Evolutionary conservation across 2,797 vertebrate species (phyloP).

Genomic region (Lepus townsendii): DNA sequence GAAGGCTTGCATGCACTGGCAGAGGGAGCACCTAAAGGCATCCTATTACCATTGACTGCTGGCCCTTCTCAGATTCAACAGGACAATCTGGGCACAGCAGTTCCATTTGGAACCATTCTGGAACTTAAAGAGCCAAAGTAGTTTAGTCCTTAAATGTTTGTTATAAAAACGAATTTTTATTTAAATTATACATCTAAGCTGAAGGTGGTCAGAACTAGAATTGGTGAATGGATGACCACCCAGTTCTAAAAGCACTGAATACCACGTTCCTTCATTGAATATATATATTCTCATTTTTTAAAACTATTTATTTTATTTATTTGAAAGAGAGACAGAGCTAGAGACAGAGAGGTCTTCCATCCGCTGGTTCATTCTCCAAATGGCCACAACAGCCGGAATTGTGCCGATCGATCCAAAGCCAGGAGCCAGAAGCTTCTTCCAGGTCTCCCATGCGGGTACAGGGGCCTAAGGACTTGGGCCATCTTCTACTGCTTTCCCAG

Average conservation of each 20-base stretch:
- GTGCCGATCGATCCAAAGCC: too few relatives aligned
- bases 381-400: too few relatives aligned
- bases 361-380: too few relatives aligned
- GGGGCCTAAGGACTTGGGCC: too few relatives aligned
- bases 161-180: slow-evolving; percentile 5
- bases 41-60: too few relatives aligned
- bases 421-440: too few relatives aligned
- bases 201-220: not conserved
- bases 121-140: not conserved
- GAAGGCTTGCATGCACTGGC: not conserved
- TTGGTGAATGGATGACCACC: not conserved
- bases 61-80: not conserved
- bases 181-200: slow-evolving; percentile 14
- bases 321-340: too few relatives aligned
- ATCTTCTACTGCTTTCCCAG: too few relatives aligned
- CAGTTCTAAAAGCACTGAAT: not conserved
- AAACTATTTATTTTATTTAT: too few relatives aligned
- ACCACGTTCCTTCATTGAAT: not conserved
- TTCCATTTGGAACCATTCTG: not conserved
- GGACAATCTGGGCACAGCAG: not conserved
- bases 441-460: too few relatives aligned
- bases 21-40: not conserved
- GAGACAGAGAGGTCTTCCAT: too few relatives aligned
- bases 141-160: not conserved
- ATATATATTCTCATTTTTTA: not conserved